These are phyloP conservation scores for Nomada flava DNA, from an alignment of 2,888 invertebrate genomes.

Conservation along the genomic window DNA sequence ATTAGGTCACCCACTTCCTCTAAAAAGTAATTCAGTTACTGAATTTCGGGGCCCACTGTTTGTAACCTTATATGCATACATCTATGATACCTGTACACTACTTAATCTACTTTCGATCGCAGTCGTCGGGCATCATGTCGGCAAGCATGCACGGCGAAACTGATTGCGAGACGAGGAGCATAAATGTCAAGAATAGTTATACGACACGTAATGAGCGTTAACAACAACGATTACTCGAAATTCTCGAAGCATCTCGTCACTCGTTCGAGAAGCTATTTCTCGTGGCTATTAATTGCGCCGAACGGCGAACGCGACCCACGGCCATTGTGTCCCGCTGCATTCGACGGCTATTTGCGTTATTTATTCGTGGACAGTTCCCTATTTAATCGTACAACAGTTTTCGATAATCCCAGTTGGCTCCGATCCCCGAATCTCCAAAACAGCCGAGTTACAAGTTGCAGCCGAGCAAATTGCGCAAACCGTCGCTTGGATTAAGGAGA, in stretches of 20 bases:
- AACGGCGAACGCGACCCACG: background rate
- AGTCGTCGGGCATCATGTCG: no score
- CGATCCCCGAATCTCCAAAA: constrained; percentile 37
- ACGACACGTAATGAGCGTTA: constrained; percentile 2
- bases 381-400: constrained; percentile 52
- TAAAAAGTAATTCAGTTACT: no score
- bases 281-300: constrained; percentile 16
- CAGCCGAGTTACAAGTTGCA: constrained; percentile 26
- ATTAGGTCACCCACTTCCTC: no score
- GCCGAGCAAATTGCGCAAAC: constrained; percentile 33
- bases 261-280: background rate
- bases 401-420: constrained; percentile 59
- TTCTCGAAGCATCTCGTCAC: constrained; percentile 7
- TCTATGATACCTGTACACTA: no score
- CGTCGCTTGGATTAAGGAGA: constrained; percentile 10
- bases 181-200: background rate
- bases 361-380: constrained; percentile 45
- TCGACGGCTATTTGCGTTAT: constrained; percentile 48
- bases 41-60: no score
- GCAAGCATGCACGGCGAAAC: background rate
- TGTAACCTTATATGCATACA: no score
- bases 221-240: background rate
- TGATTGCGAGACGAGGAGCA: background rate
- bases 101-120: no score
- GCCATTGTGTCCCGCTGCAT: constrained; percentile 43